Evolutionary conservation across 2,797 vertebrate species (phyloP).

Genomic region (Crypturellus tataupa): DNA sequence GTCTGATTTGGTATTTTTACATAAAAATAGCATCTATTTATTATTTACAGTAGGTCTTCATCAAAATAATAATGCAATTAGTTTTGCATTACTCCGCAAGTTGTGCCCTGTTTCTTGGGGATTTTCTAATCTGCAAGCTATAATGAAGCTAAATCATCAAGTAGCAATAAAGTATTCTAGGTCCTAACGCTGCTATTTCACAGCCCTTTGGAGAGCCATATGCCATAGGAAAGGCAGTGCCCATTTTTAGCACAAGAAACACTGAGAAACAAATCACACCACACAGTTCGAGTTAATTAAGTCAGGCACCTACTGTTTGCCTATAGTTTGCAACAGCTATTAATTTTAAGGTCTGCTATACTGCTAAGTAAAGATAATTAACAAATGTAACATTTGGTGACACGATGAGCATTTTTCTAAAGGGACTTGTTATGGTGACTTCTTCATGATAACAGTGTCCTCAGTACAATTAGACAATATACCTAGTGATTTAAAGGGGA

Average conservation of each 20-base stretch:
- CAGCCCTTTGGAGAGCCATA: slow-evolving; percentile 38
- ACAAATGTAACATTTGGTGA: background rate
- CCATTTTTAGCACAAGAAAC: slow-evolving; percentile 22
- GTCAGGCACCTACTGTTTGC: slow-evolving; percentile 52
- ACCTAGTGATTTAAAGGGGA: background rate
- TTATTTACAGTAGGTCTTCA: background rate
- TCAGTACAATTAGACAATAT: background rate
- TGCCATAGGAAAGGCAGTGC: background rate
- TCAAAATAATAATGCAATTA: background rate
- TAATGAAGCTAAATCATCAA: slow-evolving; percentile 1
- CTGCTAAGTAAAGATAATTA: slow-evolving; percentile 20
- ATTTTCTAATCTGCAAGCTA: background rate
- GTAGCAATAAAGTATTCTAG: background rate
- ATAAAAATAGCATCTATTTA: background rate
- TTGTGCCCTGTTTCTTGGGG: background rate
- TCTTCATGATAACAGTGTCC: background rate
- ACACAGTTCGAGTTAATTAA: slow-evolving; percentile 64
- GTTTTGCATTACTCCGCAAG: background rate
- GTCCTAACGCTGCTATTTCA: background rate
- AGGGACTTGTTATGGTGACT: background rate
- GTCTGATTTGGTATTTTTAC: background rate
- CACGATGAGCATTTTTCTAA: background rate
- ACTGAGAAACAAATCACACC: slow-evolving; percentile 20
- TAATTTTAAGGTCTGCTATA: slow-evolving; percentile 44
- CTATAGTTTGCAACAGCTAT: slow-evolving; percentile 28